A percentile compares a stretch with the other conserved stretches of the same genome.
Conservation (phyloP, 2,888 invertebrate genomes). For the Zygothrica quintamaculata region DNA sequence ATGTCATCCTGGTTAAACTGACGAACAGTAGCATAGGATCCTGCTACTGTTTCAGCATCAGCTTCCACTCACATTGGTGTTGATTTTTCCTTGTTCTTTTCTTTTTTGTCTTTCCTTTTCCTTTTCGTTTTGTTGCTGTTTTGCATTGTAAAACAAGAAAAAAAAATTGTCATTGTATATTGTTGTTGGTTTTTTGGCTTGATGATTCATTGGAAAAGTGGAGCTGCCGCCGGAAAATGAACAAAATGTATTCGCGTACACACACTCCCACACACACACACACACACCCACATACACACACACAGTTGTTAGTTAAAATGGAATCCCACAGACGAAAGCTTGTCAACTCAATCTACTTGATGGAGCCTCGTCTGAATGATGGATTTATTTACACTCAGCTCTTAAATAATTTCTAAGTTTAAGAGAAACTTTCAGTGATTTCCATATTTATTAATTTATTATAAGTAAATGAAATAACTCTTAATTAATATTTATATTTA, state of each 20-base stretch:
- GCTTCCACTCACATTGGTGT: background rate
- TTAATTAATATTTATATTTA: too few relatives aligned
- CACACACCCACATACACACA: conserved; percentile 3
- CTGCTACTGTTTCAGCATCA: conserved; percentile 7
- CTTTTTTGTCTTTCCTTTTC: conserved; percentile 9
- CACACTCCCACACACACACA: conserved; percentile 25
- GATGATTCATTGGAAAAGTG: conserved; percentile 76
- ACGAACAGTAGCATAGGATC: conserved; percentile 72
- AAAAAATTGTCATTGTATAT: conserved; percentile 32
- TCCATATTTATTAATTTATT: too few relatives aligned
- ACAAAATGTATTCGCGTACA: conserved; percentile 48
- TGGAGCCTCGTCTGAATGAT: conserved; percentile 59
- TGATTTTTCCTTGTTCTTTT: background rate
- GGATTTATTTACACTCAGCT: conserved; percentile 39
- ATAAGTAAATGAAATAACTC: too few relatives aligned
- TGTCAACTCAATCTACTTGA: conserved; percentile 63
- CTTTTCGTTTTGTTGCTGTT: conserved; percentile 34
- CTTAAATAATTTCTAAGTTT: background rate
- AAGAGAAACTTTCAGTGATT: too few relatives aligned
- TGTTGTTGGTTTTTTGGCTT: conserved; percentile 53
- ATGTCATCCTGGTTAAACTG: conserved; percentile 84
- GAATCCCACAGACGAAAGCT: conserved; percentile 40
- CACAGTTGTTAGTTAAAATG: conserved; percentile 21
- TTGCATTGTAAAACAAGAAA: conserved; percentile 15
- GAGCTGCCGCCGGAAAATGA: conserved; percentile 58